phyloP scores from a whole-genome alignment of 2,888 invertebrate genomes.

The Lithophane ornitopus region DNA sequence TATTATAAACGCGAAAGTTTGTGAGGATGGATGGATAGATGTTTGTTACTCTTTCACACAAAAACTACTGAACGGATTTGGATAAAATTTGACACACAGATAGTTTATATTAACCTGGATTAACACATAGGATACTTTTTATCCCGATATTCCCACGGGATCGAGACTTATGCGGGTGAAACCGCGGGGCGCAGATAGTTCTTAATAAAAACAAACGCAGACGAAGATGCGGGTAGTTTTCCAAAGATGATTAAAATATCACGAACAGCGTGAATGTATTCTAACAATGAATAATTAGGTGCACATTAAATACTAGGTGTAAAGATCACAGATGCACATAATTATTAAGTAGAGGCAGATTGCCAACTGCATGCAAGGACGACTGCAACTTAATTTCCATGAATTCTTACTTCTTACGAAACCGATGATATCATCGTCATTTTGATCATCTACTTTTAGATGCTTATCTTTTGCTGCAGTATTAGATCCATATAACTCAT shows the following conservation, averaged over 20 bases:
- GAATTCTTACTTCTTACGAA: slow-evolving; percentile 23
- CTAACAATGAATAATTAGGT: slow-evolving; percentile 32
- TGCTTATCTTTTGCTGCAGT: neutral
- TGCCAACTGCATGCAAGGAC: slow-evolving; percentile 56
- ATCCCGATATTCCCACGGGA: too few relatives aligned
- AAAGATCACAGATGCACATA: slow-evolving; percentile 58
- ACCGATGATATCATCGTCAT: slow-evolving; percentile 40
- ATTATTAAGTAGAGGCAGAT: slow-evolving; percentile 36
- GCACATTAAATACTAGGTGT: slow-evolving; percentile 20
- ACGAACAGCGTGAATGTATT: neutral
- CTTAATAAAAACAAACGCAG: neutral
- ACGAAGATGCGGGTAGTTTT: neutral
- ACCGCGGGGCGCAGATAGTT: too few relatives aligned
- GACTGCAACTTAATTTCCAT: slow-evolving; percentile 39
- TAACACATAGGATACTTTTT: too few relatives aligned
- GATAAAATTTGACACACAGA: too few relatives aligned
- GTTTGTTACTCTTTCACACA: too few relatives aligned
- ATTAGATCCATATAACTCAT: neutral
- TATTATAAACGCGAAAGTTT: too few relatives aligned
- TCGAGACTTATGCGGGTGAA: too few relatives aligned
- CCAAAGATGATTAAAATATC: slow-evolving; percentile 7
- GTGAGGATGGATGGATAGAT: too few relatives aligned
- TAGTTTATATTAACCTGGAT: too few relatives aligned
- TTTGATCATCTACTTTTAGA: slow-evolving; percentile 6
- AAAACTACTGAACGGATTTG: too few relatives aligned